Base-by-base conservation (phyloP, 2,797 vertebrate genomes). In the Neosilurus hyrtlii region DNA sequence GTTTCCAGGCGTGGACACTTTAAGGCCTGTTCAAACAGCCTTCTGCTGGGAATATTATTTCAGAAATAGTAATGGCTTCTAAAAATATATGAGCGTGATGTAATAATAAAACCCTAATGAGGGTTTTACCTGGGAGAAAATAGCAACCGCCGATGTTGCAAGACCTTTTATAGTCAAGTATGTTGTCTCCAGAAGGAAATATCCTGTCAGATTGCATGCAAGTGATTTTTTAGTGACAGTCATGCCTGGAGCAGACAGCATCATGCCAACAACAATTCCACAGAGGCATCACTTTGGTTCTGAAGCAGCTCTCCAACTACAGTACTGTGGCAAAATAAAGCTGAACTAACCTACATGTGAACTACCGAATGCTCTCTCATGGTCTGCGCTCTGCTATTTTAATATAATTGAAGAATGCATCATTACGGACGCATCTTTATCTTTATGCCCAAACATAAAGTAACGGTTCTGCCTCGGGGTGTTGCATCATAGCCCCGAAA, bases 161-260 rank as follows among this genome's bases (percentile, higher is more conserved):
- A 90, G 89, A 92, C 87, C 90, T 84, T 89, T 83, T 88, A 88
- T 88, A 91, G 62, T n/a, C 16, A 91, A 74, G 66, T 88, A 82
- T 90, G 91, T 92, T 88, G 88, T 92, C 88, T 89, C 90, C 90
- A 35, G 26, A 89, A 89, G 92, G 92, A 91, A 90, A 91, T 92
- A 90, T 89, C 89, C 92, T 94, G 92, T 94, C 93, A 94, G 90
- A 91, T 91, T 89, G 89, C 70, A 91, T 93, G 77, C 85, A 89
- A 92, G 89, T 81, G 82, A 89, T 90, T 88, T 80, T 83, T 78
- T 56, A 85, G 88, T 89, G 80, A 57, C 82, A 83, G 87, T 91
- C 89, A 87, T 88, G 86, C 89, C 90, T 89, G 89, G 88, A 93
- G 91, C 88, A 89, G 90, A 89, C 90, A 83, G 84, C 88, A 83